Evolutionary conservation across 2,113 vertebrate species (phyloP).

Genomic region (Progne subis): DNA sequence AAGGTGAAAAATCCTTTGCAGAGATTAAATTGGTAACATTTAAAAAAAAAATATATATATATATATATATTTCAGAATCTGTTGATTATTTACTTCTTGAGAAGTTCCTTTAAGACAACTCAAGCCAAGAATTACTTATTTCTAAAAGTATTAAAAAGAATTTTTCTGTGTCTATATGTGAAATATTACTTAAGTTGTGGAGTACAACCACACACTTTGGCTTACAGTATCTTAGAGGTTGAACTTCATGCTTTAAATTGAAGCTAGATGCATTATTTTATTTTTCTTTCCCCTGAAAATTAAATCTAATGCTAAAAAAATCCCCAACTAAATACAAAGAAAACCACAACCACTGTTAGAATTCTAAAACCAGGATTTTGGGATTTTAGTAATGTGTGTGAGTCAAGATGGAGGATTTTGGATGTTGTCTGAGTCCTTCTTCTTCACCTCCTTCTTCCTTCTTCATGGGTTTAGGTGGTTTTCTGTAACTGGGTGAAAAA

Average conservation of each 20-base stretch:
- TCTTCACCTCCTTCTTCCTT: no score
- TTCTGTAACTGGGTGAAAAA: no score
- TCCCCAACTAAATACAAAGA: fast-evolving
- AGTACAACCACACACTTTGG: neutral
- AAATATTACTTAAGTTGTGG: neutral
- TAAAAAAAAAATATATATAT: neutral
- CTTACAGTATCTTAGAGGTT: neutral
- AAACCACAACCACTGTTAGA: neutral
- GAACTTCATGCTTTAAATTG: neutral
- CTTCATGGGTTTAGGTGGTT: no score
- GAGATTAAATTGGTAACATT: neutral
- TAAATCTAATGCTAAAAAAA: neutral
- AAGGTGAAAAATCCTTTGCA: neutral
- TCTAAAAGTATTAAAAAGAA: neutral
- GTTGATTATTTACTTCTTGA: neutral
- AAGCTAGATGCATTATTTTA: neutral
- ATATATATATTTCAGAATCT: neutral
- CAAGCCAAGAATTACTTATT: neutral
- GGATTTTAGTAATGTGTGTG: no score
- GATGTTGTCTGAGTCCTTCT: no score
- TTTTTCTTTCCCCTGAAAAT: neutral
- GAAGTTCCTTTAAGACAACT: neutral
- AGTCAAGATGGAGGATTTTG: no score
- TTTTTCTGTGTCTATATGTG: neutral
- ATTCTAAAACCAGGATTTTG: no score